These are phyloP conservation scores for silkworm (Bombyx mori) DNA, from an alignment of 1,140 invertebrate genomes.

Conservation along the genomic window DNA sequence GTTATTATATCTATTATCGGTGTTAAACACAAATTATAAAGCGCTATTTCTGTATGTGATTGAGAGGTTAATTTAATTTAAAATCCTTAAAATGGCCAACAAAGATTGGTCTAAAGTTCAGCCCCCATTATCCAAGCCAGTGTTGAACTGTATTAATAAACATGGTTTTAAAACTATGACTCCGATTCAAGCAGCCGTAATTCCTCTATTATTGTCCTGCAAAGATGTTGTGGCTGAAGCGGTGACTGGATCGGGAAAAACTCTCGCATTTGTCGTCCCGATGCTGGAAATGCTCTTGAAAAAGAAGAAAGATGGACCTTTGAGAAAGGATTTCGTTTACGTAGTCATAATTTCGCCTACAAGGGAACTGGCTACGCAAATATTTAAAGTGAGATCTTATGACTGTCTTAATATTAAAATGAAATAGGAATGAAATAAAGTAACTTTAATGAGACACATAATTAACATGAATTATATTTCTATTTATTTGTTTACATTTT, in stretches of 20 bases:
- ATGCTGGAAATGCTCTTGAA: conserved; percentile 87
- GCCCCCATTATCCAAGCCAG: conserved; percentile 38
- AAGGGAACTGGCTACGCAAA: conserved; percentile 92
- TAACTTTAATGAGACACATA: no score
- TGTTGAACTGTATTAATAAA: conserved; percentile 49
- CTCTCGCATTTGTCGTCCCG: conserved; percentile 94
- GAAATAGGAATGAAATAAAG: no score
- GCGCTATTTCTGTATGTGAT: no score
- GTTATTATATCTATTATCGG: no score
- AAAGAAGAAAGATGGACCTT: conserved; percentile 72
- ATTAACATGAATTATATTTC: no score
- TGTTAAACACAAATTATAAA: no score
- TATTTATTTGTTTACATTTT: no score
- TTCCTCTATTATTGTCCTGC: conserved; percentile 89
- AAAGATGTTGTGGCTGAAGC: conserved; percentile 98
- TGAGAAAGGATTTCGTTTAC: conserved; percentile 86
- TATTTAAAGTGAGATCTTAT: conserved; percentile 32
- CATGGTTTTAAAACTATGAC: conserved; percentile 55
- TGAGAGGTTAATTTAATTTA: no score
- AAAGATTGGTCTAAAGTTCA: conserved; percentile 51
- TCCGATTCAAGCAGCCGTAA: conserved; percentile 83
- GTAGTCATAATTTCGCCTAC: conserved; percentile 94
- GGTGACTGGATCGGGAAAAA: conserved; percentile 97
- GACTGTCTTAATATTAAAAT: not conserved
- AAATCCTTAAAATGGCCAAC: conserved; percentile 36